Base-by-base conservation (phyloP, 1,140 invertebrate species). In the Sarcophaga peregrina region DNA sequence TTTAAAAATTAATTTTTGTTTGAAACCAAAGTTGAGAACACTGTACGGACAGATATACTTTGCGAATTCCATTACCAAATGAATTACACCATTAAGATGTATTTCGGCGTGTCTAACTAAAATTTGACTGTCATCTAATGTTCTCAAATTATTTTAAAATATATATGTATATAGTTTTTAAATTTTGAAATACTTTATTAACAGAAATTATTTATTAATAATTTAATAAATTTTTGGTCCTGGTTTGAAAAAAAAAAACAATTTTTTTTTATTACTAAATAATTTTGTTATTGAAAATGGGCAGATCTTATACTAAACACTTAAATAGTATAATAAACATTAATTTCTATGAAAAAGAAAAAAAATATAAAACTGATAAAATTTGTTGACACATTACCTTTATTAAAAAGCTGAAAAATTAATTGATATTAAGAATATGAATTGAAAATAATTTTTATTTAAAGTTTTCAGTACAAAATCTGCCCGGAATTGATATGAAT, bases 391-490 rank as follows among this genome's bases (percentile, higher is more conserved):
- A 1, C 4, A 37, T 37, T 37, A 2, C 25, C 25, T 37, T 37
- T 37, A 37, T 1, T 37, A 1, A 37, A 37, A 37, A 37, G 25
- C 1, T 37, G 25, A 37, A 37, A 37, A 37, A 37, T 37, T 37
- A 37, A 37, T 37, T 37, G 25, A 37, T 20, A 68, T 68, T 15
- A 68, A 20, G 9, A 68, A 68, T 15, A n/a, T 15, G 8, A 20
- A 68, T 68, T 54, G 2, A 54, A 15, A 54, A 1, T 15, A 6
- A 68, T 68, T 68, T 68, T 68, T 20, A 68, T 3, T 2, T 13
- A 74, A 78, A 20, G 15, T 78, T 78, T 78, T 78, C 8, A 78
- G 47, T 78, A 78, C 50, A 20, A 78, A 78, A 50, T 78, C 75
- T 78, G 75, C 75, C 47, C 47, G 47, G 50, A 52, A 20, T 20